A percentile compares a stretch with the other conserved stretches of the same genome.
Conservation (phyloP, 2,888 invertebrate genomes). For the Ornithoptera alexandrae region DNA sequence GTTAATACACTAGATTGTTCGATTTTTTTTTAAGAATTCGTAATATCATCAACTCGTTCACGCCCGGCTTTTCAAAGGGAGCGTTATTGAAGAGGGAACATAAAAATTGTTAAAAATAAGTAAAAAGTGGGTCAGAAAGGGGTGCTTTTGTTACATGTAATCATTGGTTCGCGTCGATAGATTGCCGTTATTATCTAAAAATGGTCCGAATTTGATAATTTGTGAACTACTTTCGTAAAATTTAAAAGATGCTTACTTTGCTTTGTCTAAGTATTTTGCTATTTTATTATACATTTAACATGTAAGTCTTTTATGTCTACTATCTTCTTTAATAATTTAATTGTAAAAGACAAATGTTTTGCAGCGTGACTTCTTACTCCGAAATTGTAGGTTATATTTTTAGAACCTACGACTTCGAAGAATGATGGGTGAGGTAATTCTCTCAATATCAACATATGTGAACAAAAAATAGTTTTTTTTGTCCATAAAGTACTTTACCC, state of each 20-base stretch:
- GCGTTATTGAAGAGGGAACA: constrained; percentile 70
- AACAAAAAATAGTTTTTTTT: neutral
- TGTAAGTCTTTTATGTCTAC: neutral
- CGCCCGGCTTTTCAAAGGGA: constrained; percentile 78
- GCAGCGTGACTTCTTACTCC: neutral
- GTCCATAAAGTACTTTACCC: constrained; percentile 36
- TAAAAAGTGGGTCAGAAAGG: constrained; percentile 80
- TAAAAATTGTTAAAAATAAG: constrained; percentile 75
- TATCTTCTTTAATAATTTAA: too few relatives aligned
- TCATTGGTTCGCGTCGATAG: constrained; percentile 75
- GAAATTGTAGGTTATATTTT: neutral
- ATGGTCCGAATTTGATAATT: constrained; percentile 63
- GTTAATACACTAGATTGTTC: constrained; percentile 78
- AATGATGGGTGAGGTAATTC: neutral
- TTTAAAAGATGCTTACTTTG: neutral
- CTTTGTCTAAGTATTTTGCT: neutral
- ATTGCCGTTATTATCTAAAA: constrained; percentile 77
- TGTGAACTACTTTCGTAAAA: constrained; percentile 56
- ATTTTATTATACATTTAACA: neutral
- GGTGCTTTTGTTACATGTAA: constrained; percentile 79
- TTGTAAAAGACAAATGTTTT: too few relatives aligned
- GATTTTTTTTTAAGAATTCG: constrained; percentile 74
- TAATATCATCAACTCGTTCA: constrained; percentile 81
- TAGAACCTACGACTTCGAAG: neutral
- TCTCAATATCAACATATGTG: neutral